A percentile compares a stretch with the other conserved stretches of the same genome.
Evolutionary conservation across 1,140 invertebrate species (phyloP).

Genomic region (Phthorimaea operculella): DNA sequence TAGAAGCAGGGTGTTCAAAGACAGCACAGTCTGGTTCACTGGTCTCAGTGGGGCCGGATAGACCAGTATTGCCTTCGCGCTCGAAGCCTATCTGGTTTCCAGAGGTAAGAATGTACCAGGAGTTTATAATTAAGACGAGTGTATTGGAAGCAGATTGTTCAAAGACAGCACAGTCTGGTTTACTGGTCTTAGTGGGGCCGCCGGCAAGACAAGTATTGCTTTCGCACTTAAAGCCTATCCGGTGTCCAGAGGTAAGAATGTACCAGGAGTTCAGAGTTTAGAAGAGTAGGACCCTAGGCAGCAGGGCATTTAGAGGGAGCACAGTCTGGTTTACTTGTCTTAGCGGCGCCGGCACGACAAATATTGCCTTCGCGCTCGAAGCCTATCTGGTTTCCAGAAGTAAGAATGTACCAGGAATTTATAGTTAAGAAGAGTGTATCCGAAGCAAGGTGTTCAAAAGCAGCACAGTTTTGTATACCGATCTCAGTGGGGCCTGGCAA

Average conservation of each 20-base stretch:
- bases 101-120: too few relatives aligned
- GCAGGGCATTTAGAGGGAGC: too few relatives aligned
- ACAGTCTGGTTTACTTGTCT: too few relatives aligned
- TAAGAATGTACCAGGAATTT: conserved; percentile 94
- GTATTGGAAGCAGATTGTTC: conserved; percentile 92
- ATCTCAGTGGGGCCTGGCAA: conserved; percentile 97
- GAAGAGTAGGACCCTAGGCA: too few relatives aligned
- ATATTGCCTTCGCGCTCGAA: too few relatives aligned
- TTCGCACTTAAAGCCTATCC: conserved; percentile 96
- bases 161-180: conserved; percentile 98
- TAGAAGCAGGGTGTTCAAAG: too few relatives aligned
- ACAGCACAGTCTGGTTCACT: too few relatives aligned
- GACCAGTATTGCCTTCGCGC: too few relatives aligned
- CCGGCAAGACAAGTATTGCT: conserved; percentile 97
- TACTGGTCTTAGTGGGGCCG: conserved; percentile 96
- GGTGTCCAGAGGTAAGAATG: conserved; percentile 74
- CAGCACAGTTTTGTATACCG: conserved; percentile 98
- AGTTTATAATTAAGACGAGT: conserved; percentile 91
- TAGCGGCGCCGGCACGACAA: too few relatives aligned
- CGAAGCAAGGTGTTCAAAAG: conserved; percentile 95
- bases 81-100: too few relatives aligned
- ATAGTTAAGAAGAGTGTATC: conserved; percentile 90
- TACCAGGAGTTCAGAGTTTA: background rate
- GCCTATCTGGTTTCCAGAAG: too few relatives aligned
- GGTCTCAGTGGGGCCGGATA: too few relatives aligned